A percentile compares a stretch with the other conserved stretches of the same genome.
Conservation (phyloP, 2,797 vertebrate species). For the Rachycentron canadum region DNA sequence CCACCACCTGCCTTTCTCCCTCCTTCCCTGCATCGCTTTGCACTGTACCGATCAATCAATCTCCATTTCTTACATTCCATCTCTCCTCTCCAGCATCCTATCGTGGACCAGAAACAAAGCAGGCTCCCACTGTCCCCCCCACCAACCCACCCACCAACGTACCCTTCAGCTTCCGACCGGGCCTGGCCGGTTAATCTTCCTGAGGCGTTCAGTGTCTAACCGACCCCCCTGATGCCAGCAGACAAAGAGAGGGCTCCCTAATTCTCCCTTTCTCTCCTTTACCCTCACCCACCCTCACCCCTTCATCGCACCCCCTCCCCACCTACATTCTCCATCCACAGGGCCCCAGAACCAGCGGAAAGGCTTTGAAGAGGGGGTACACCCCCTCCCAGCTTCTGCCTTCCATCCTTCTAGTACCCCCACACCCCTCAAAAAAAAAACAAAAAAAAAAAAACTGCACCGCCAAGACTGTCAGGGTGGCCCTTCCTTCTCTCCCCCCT, state of each 20-base stretch:
- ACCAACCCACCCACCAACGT: constrained; percentile 71
- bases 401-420: constrained; percentile 78
- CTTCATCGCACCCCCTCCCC: constrained; percentile 77
- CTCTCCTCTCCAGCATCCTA: constrained; percentile 77
- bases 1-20: constrained; percentile 16
- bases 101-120: constrained; percentile 89
- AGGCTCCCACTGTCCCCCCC: constrained; percentile 88
- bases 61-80: constrained; percentile 78
- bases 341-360: constrained; percentile 81
- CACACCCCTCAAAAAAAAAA: constrained; percentile 67
- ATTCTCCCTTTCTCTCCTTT: constrained; percentile 82
- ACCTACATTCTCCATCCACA: constrained; percentile 78
- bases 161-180: constrained; percentile 93
- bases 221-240: constrained; percentile 92
- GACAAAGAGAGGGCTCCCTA: constrained; percentile 93
- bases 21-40: constrained; percentile 58
- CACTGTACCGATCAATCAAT: constrained; percentile 82
- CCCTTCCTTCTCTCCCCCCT: constrained; percentile 79
- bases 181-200: constrained; percentile 99
- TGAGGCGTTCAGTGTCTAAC: constrained; percentile 99
- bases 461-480: constrained; percentile 91
- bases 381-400: constrained; percentile 73
- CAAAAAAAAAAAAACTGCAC: constrained; percentile 83
- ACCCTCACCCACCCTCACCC: constrained; percentile 66
- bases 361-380: constrained; percentile 79